phyloP scores from a whole-genome alignment of 1,140 invertebrate species.

The Prorops nasuta region DNA sequence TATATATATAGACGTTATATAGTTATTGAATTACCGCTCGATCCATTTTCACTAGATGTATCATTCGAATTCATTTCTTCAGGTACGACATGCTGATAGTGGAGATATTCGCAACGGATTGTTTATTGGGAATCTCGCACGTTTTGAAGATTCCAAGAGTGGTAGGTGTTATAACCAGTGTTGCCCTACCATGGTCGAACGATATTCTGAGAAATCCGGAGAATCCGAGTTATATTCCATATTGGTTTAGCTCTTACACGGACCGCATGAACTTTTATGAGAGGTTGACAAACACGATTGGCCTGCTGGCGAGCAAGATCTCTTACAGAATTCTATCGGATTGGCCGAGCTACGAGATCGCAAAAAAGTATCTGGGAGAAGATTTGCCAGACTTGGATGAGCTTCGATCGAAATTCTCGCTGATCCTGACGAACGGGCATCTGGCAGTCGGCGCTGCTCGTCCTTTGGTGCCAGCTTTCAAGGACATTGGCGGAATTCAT shows the following conservation, averaged over 20 bases:
- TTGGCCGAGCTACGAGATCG: not conserved
- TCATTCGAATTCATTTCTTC: no score
- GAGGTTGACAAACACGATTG: constrained; percentile 3
- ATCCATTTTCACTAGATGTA: no score
- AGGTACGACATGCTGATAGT: constrained; percentile 8
- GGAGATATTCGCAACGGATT: constrained; percentile 10
- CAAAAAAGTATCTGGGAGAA: constrained; percentile 10
- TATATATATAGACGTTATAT: no score
- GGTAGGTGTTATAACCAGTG: not conserved
- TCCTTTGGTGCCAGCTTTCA: constrained; percentile 28
- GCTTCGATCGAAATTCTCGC: constrained; percentile 8
- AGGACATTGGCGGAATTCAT: constrained; percentile 34
- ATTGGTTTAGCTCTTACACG: not conserved
- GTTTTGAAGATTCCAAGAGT: constrained; percentile 5
- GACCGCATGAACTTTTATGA: constrained; percentile 11
- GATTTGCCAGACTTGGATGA: constrained; percentile 17
- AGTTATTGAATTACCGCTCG: no score
- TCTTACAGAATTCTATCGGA: constrained; percentile 1
- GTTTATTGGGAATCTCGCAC: constrained; percentile 5
- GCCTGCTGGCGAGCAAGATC: not conserved
- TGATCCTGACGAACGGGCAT: constrained; percentile 16
- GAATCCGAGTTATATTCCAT: constrained; percentile 14
- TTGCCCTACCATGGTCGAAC: not conserved
- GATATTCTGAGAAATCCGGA: constrained; percentile 14
- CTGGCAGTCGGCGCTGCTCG: not conserved